Conservation (phyloP, 2,888 invertebrate genomes). For the Schizotus pectinicornis region DNA sequence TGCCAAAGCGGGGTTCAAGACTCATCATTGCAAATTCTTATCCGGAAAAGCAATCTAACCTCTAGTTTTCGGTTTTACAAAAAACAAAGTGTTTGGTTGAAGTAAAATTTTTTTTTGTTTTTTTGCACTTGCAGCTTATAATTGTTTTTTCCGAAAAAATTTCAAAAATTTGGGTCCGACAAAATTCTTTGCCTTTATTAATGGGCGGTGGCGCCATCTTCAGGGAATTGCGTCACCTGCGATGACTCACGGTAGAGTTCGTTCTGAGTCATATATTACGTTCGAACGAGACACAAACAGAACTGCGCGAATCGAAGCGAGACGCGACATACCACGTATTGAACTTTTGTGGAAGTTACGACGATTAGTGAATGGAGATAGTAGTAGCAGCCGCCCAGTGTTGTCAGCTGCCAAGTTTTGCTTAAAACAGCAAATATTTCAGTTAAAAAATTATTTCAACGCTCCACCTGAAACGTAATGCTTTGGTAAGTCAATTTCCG, state of each 20-base stretch:
- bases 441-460: slow-evolving; percentile 1
- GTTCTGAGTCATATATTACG: not conserved
- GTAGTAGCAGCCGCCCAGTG: slow-evolving; percentile 29
- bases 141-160: too few relatives aligned
- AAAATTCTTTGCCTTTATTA: not conserved
- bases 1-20: too few relatives aligned
- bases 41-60: too few relatives aligned
- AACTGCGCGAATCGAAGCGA: not conserved
- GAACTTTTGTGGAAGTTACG: slow-evolving; percentile 2
- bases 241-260: slow-evolving; percentile 8
- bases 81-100: too few relatives aligned
- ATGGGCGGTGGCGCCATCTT: slow-evolving; percentile 10
- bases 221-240: not conserved
- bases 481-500: slow-evolving; percentile 2
- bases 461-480: not conserved
- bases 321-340: not conserved
- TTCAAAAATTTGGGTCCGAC: too few relatives aligned
- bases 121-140: too few relatives aligned
- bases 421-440: slow-evolving; percentile 11
- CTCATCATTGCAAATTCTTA: too few relatives aligned
- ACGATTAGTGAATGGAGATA: slow-evolving; percentile 4
- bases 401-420: slow-evolving; percentile 24
- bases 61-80: too few relatives aligned
- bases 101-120: too few relatives aligned
- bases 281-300: not conserved